Base-by-base conservation (phyloP, 2,113 vertebrate genomes). In the Phalacrocorax carbo region DNA sequence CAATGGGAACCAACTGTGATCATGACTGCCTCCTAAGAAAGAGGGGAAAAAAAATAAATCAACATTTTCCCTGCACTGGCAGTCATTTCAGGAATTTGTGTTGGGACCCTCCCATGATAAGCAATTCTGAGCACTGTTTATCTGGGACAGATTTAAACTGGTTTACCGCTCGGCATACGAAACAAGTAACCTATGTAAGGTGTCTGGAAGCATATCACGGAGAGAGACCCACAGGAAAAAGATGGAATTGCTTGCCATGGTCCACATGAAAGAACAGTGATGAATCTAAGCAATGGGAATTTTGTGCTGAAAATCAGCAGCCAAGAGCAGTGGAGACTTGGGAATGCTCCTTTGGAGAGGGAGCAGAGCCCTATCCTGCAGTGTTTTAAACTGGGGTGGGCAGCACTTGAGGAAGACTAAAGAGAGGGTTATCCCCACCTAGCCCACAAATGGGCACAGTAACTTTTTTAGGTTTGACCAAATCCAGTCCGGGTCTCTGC, bases 11-110 rank as follows among this genome's bases (percentile, higher is more conserved):
- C 81, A 88, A 85, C 40, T 58, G 73, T 70, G 62, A 90, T 34
- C 62, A 61, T 21, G 55, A 80, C 49, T 49, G 84, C 66, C 71
- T 95, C 91, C 91, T 86, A 95, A 78, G 84, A 95, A 93, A 82
- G 13, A 46, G 15, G 13, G 29, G 49, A 55, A 70, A 61, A 69
- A 23, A 44, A 3, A 3, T 11, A 9, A 22, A 82, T 15, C 13
- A 69, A n/a, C 71, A 38, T 57, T 73, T 72, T n/a, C 26, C 66
- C 73, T 54, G 42, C n/a, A 77, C 42, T 42, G 21, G n/a, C 14
- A 82, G 30, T 32, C 48, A 87, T 77, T 89, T 73, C 57, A 97
- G 77, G 69, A 92, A 94, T 82, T 69, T 82, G 49, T 82, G 69
- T 16, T 1, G 29, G 76, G 68, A 86, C 34, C 25, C 27, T 92